Evolutionary conservation across 2,888 invertebrate genomes (phyloP).

Genomic region (Synanthedon andrenaeformis): DNA sequence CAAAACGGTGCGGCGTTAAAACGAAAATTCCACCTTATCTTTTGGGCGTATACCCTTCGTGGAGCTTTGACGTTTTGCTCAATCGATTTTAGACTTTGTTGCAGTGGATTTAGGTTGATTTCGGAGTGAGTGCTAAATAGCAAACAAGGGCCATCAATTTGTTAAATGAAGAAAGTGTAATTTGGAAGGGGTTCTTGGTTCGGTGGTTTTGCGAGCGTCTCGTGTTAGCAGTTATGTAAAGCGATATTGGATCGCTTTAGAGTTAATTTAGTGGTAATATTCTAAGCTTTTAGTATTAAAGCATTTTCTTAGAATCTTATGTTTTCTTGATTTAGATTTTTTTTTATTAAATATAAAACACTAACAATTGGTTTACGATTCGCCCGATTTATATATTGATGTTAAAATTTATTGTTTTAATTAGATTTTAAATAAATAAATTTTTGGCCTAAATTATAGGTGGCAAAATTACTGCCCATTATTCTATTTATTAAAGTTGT

Average conservation of each 20-base stretch:
- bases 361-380: no score
- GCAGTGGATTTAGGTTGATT: constrained; percentile 21
- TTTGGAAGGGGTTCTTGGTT: constrained; percentile 45
- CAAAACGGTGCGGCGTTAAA: constrained; percentile 13
- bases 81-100: constrained; percentile 33
- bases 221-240: constrained; percentile 39
- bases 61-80: constrained; percentile 5
- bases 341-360: no score
- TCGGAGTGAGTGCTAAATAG: constrained; percentile 15
- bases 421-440: no score
- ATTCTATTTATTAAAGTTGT: no score
- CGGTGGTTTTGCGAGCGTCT: constrained; percentile 28
- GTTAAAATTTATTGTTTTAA: no score
- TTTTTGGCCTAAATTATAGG: no score
- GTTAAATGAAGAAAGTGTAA: constrained; percentile 67
- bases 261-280: constrained; percentile 13
- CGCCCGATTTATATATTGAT: no score
- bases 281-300: no score
- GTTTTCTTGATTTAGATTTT: no score
- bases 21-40: constrained; percentile 58
- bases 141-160: constrained; percentile 58
- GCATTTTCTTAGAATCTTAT: no score
- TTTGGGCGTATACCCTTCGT: constrained; percentile 52
- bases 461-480: no score
- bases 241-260: constrained; percentile 21